Evolutionary conservation across 2,797 vertebrate species (phyloP).

Genomic region (Orestias chungarensis): DNA sequence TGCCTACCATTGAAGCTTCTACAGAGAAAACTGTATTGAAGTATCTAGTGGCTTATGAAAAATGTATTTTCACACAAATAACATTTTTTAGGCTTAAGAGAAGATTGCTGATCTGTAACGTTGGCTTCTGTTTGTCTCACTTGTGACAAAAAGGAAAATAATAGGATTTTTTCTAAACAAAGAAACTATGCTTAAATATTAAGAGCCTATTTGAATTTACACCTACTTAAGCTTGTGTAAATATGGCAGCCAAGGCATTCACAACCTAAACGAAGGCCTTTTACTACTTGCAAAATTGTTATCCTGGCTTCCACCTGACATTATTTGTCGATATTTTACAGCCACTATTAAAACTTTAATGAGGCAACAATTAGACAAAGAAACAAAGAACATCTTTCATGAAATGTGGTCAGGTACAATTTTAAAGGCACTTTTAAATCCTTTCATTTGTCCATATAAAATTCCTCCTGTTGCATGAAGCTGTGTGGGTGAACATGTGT

Average conservation of each 20-base stretch:
- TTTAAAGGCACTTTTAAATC: constrained; percentile 71
- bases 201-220: constrained; percentile 49
- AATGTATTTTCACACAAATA: constrained; percentile 64
- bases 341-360: constrained; percentile 73
- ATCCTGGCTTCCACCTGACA: constrained; percentile 67
- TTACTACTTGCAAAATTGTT: constrained; percentile 49
- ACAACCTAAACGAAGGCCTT: constrained; percentile 50
- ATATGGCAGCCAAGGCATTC: constrained; percentile 51
- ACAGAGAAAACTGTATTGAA: constrained; percentile 41
- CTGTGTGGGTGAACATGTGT: constrained; percentile 54
- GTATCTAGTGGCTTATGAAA: constrained; percentile 57
- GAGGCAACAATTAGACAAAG: constrained; percentile 67
- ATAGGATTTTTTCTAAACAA: constrained; percentile 13
- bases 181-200: constrained; percentile 11
- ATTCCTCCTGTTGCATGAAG: constrained; percentile 56
- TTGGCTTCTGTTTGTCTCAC: constrained; percentile 52
- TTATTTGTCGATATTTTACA: constrained; percentile 78
- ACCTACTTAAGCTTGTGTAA: constrained; percentile 34
- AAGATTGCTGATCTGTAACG: constrained; percentile 57
- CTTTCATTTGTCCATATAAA: constrained; percentile 68
- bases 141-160: constrained; percentile 15
- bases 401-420: constrained; percentile 56
- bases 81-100: constrained; percentile 30
- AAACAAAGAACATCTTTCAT: constrained; percentile 76
- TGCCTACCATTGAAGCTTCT: too few species aligned